Evolutionary conservation across 2,888 invertebrate genomes (phyloP), one percentile per base, ranked within the genome.

Genomic region (Melinaea menophilus): DNA sequence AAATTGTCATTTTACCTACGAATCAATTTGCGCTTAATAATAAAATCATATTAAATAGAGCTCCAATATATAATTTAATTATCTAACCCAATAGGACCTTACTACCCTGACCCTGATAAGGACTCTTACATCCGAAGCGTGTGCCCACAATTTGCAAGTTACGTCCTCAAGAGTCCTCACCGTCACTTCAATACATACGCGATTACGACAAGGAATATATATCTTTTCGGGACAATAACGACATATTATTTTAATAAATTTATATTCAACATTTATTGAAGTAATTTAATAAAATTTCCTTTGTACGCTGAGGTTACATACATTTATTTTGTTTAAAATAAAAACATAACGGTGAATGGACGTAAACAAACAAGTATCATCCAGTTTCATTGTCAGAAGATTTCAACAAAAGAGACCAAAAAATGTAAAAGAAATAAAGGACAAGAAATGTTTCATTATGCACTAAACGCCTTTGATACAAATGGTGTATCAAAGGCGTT

Each of bases 121-220:
- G 58, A 63, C 59, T 48, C 68, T 69, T 60, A 56, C 62, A 72
- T 73, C 73, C 76, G 72, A 68, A 70, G 74, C 73, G 74, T 75
- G 74, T 72, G 73, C 69, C 72, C 73, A 75, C 74, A 77, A 76
- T 79, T 76, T 78, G 69, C 77, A 75, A 76, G 74, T 78, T 73
- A 72, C 67, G 71, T 65, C 62, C 62, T 73, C 68, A 68, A 75
- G 72, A 69, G 72, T 69, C 68, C 72, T 73, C 70, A 71, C 22
- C 55, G 55, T 55, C 62, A 13, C 48, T 58, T 37, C 37, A 56
- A 31, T 51, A 31, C 31, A 31, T 51, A 5, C 51, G 31, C 51
- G 51, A 51, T 51, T 51, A 51, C 48, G 5, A 48, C 22, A 48
- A 31, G n/a, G 51, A 31, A 51, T n/a, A 51, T 51, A 5, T 51